phyloP scores from a whole-genome alignment of 2,113 vertebrate species.

The Cynocephalus volans region DNA sequence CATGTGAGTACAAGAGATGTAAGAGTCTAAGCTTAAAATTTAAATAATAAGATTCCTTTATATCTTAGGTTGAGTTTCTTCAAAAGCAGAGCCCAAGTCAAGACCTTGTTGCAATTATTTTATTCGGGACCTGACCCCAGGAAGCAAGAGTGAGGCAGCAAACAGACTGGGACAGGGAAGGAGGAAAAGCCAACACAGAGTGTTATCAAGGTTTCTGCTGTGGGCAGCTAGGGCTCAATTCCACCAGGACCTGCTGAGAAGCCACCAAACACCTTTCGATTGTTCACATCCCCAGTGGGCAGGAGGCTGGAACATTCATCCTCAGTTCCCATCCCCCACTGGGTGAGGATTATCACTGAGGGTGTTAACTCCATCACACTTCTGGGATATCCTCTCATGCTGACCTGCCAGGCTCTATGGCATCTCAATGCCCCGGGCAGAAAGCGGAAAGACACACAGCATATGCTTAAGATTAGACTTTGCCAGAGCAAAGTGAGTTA shows the following conservation, averaged over 20 bases:
- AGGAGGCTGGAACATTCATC: background rate
- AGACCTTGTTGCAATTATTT: background rate
- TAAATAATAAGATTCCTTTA: background rate
- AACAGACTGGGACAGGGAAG: background rate
- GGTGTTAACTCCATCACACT: background rate
- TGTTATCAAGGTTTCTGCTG: background rate
- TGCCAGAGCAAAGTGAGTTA: background rate
- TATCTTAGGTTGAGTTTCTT: background rate
- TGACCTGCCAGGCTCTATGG: background rate
- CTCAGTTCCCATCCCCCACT: background rate
- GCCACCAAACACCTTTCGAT: background rate
- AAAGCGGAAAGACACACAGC: background rate
- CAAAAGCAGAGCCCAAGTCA: background rate
- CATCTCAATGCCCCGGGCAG: background rate
- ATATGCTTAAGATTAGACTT: background rate
- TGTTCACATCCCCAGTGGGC: background rate
- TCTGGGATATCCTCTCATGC: background rate
- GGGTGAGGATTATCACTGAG: background rate
- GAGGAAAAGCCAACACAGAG: background rate
- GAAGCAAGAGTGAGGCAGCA: background rate
- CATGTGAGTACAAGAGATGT: background rate
- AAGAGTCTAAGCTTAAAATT: background rate
- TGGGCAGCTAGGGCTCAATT: fast-evolving
- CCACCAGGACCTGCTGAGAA: background rate
- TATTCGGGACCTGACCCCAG: background rate